These are phyloP conservation scores for Agraylea sexmaculata DNA, from an alignment of 1,140 invertebrate species.

Conservation along the genomic window DNA sequence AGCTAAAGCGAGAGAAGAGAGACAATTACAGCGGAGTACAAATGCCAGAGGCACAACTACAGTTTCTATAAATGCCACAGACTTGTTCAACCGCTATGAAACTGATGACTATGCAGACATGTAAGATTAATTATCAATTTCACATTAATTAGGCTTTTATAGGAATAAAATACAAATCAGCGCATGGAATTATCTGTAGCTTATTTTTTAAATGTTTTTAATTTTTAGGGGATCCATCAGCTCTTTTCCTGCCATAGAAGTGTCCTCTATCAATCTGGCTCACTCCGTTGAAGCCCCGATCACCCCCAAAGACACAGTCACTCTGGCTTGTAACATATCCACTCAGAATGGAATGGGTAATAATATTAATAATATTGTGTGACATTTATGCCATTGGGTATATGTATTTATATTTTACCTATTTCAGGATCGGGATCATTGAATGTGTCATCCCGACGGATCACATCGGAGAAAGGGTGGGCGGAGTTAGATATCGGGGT, in stretches of 20 bases:
- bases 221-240: constrained; percentile 38
- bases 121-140: not conserved
- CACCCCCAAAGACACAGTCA: constrained; percentile 68
- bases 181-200: no score
- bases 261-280: constrained; percentile 79
- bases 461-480: constrained; percentile 74
- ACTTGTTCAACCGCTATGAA: constrained; percentile 75
- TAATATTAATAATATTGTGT: not conserved
- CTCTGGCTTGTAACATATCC: constrained; percentile 63
- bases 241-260: constrained; percentile 65
- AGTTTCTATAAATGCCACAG: constrained; percentile 85
- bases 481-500: constrained; percentile 65
- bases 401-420: constrained; percentile 1
- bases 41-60: constrained; percentile 81
- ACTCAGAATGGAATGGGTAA: constrained; percentile 76
- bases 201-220: no score
- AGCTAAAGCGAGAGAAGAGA: constrained; percentile 61
- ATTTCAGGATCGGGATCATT: constrained; percentile 56
- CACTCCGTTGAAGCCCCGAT: constrained; percentile 89
- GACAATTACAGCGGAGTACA: constrained; percentile 69
- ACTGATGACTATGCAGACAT: constrained; percentile 46
- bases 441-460: constrained; percentile 57
- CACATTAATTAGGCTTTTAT: no score
- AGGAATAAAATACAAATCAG: no score
- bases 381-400: no score